Conservation (phyloP, 2,888 invertebrate genomes). For the Phaonia tiefii region DNA sequence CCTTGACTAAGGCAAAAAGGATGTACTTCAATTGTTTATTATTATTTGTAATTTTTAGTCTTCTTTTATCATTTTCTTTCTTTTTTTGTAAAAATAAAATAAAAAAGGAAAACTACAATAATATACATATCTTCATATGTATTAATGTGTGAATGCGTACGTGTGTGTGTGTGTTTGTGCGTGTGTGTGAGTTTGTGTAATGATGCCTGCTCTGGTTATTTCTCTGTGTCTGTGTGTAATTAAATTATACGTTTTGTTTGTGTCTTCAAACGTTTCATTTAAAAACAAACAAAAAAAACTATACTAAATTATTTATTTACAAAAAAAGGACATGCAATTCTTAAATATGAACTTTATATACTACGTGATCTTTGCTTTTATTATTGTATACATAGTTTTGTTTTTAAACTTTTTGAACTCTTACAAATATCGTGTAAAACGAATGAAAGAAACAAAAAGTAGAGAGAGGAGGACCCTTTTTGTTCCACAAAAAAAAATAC, state of each 20-base stretch:
- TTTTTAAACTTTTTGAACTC: constrained; percentile 4
- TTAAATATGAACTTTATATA: neutral
- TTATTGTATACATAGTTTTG: neutral
- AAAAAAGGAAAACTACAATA: too few relatives aligned
- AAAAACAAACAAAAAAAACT: neutral
- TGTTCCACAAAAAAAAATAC: constrained; percentile 53
- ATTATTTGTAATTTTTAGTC: constrained; percentile 38
- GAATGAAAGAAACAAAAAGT: constrained; percentile 9
- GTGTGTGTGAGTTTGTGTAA: constrained; percentile 16
- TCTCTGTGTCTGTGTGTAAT: constrained; percentile 19
- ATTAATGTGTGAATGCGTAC: neutral
- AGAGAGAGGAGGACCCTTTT: constrained; percentile 38
- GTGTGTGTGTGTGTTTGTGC: constrained; percentile 12
- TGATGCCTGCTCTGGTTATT: constrained; percentile 3
- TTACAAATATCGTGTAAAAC: constrained; percentile 4
- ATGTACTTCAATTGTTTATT: constrained; percentile 38
- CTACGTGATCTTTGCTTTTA: constrained; percentile 25
- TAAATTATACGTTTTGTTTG: neutral
- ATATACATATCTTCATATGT: neutral
- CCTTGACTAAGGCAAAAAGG: constrained; percentile 8
- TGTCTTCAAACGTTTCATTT: constrained; percentile 23
- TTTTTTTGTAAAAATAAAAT: neutral
- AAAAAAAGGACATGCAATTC: constrained; percentile 16
- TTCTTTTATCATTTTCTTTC: constrained; percentile 19
- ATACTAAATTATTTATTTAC: neutral